phyloP scores from a whole-genome alignment of 2,113 vertebrate species.

The Aptenodytes patagonicus region DNA sequence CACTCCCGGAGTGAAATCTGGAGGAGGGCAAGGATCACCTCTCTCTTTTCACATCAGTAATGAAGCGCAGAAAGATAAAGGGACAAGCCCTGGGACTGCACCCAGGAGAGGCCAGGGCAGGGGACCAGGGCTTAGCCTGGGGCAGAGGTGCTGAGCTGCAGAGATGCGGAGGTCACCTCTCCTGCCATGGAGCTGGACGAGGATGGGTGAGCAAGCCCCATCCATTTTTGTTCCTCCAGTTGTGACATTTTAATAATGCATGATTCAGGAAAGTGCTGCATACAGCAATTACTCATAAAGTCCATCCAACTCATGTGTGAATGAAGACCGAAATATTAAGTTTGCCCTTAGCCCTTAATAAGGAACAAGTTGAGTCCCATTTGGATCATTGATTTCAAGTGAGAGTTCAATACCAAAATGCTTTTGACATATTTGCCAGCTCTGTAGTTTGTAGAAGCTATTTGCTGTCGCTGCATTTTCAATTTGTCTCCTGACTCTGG shows the following conservation, averaged over 20 bases:
- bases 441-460: neutral
- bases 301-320: neutral
- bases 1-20: neutral
- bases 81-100: neutral
- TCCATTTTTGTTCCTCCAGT: neutral
- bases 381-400: slow-evolving; percentile 19
- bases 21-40: neutral
- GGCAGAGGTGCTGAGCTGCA: neutral
- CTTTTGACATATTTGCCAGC: slow-evolving; percentile 1
- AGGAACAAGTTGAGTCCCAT: neutral
- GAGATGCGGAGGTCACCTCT: neutral
- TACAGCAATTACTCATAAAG: neutral
- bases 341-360: neutral
- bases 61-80: neutral
- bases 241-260: neutral
- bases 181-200: neutral
- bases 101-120: neutral
- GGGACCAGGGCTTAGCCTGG: rapidly evolving
- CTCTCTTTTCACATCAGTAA: neutral
- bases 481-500: neutral
- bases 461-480: neutral
- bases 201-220: neutral
- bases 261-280: neutral
- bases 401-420: neutral
- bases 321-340: neutral